A percentile compares a stretch with the other conserved stretches of the same genome.
Conservation (phyloP, 2,797 vertebrate genomes). For the Acanthopagrus latus region DNA sequence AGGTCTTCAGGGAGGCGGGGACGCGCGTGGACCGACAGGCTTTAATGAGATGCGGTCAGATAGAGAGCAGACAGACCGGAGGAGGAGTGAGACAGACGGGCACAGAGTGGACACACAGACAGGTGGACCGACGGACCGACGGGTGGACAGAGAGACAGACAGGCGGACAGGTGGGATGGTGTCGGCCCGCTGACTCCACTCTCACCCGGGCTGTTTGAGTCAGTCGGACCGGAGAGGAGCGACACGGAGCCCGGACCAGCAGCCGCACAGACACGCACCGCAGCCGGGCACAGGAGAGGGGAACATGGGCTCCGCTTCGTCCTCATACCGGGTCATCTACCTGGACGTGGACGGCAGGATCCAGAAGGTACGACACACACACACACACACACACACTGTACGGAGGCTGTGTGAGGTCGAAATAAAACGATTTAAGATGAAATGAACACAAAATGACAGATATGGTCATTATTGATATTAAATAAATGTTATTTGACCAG, state of each 20-base stretch:
- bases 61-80: conserved; percentile 11
- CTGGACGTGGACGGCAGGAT: conserved; percentile 83
- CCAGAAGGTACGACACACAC: conserved; percentile 77
- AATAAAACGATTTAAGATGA: no score
- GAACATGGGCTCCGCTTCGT: conserved; percentile 84
- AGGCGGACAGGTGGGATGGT: conserved; percentile 33
- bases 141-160: neutral
- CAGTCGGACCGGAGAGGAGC: no score
- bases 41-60: conserved; percentile 47
- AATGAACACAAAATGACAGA: no score
- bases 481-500: no score
- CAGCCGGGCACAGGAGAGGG: conserved; percentile 18
- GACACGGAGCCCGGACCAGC: no score
- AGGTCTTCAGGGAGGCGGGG: conserved; percentile 36
- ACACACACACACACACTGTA: no score
- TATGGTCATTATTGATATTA: no score
- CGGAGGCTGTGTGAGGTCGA: no score
- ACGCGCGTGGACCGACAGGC: conserved; percentile 40
- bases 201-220: neutral
- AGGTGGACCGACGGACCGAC: neutral
- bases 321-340: conserved; percentile 83
- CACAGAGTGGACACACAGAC: neutral
- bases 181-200: conserved; percentile 31
- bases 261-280: conserved; percentile 15
- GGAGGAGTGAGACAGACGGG: no score